Evolutionary conservation across 2,113 vertebrate species (phyloP).

Genomic region (Stegostoma tigrinum): DNA sequence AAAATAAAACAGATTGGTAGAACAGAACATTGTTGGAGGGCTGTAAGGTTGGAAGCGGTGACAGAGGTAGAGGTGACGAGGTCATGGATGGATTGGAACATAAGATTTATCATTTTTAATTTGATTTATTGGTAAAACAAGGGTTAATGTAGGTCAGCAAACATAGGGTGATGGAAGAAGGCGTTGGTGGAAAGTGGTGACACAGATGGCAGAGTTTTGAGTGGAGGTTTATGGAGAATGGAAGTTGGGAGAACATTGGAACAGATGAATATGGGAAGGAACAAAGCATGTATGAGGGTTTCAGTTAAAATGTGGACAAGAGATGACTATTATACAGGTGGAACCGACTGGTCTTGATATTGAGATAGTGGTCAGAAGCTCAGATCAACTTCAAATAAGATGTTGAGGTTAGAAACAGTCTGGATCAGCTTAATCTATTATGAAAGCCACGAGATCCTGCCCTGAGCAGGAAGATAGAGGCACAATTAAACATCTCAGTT

Average conservation of each 20-base stretch:
- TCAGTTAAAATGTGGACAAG: neutral
- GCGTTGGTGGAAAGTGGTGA: neutral
- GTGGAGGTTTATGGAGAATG: neutral
- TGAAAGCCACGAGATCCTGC: neutral
- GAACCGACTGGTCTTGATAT: neutral
- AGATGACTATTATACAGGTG: neutral
- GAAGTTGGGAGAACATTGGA: neutral
- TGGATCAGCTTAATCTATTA: neutral
- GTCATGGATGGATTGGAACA: neutral
- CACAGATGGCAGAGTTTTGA: neutral
- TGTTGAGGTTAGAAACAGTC: neutral
- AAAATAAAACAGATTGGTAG: neutral
- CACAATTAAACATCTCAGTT: neutral
- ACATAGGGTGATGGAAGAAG: neutral
- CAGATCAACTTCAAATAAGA: neutral
- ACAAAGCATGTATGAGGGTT: neutral
- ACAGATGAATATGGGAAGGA: neutral
- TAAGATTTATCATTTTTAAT: neutral
- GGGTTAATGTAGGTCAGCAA: neutral
- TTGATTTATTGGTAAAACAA: neutral
- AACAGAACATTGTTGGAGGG: neutral
- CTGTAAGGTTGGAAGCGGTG: neutral
- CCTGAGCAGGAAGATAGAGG: neutral
- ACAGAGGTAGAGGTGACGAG: neutral
- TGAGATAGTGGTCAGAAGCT: neutral